Base-by-base conservation (phyloP, 2,797 vertebrate genomes). In the Delichon dasypus region DNA sequence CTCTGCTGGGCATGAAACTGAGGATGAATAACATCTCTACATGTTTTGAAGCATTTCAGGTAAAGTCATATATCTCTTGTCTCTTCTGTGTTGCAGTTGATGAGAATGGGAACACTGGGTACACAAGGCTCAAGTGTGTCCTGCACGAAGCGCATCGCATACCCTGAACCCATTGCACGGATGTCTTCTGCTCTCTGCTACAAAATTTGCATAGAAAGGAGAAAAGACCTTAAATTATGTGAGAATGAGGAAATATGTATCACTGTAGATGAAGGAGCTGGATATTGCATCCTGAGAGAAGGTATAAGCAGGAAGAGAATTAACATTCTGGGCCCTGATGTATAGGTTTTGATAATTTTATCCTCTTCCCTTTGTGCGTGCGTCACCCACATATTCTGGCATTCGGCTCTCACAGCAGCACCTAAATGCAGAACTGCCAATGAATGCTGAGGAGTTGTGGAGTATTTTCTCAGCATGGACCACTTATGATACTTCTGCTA, bases 331-430 rank as follows among this genome's bases (percentile, higher is more conserved):
- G 2, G 9, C 17, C 17, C n/a, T 70, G 29, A 27, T 57, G 13
- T 36, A 1, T 18, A 42, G 14, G 7, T 50, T 88, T 61, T 81
- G 30, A 16, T 34, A 54, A 42, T 27, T 80, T 84, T 57, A 12
- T 51, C 45, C 29, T 84, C 10, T 62, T 75, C 21, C 11, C 7
- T 80, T 5, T 34, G 32, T 54, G 19, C 6, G 4, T 10, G 15
- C 44, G 25, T 51, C 38, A 76, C 27, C 6, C 36, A 53, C 8
- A 53, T 23, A 8, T 2, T 70, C 10, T 6, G 22, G 54, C 13
- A 45, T 5, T 22, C 0, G 0, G 22, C 36, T 51, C 44, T 81
- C 2, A 2, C 22, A 54, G 50, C 16, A 36, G 18, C 20, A 64
- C 9, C 40, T 26, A 36, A 45, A 65, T 8, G 4, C 42, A 65